phyloP scores from a whole-genome alignment of 2,113 vertebrate species.

The Martes martes region DNA sequence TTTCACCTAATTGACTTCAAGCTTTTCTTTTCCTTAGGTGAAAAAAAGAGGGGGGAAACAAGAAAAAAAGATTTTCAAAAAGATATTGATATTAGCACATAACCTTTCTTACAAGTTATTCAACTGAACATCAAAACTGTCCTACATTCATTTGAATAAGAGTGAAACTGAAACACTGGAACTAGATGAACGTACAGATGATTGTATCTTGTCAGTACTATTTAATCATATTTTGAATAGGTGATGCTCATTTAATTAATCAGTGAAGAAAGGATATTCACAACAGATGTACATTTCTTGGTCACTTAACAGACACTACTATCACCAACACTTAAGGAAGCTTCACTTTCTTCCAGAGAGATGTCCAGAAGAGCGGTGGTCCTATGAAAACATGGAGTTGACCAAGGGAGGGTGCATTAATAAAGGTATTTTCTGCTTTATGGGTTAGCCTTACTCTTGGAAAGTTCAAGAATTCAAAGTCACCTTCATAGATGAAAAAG shows the following conservation, averaged over 20 bases:
- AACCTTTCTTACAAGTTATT: background rate
- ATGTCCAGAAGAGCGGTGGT: background rate
- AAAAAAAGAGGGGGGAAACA: background rate
- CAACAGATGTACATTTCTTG: background rate
- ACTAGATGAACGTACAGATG: background rate
- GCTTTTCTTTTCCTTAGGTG: background rate
- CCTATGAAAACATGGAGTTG: background rate
- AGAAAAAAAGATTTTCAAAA: slow-evolving; percentile 24
- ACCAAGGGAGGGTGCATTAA: background rate
- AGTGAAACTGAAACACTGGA: background rate
- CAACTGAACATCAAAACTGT: background rate
- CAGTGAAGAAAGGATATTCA: background rate
- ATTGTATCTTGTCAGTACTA: background rate
- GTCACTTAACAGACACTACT: background rate
- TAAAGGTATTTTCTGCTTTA: background rate
- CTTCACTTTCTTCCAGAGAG: background rate
- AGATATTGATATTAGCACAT: background rate
- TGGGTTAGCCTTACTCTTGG: background rate
- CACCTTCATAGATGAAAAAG: background rate
- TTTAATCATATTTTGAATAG: slow-evolving; percentile 20
- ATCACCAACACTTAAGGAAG: background rate
- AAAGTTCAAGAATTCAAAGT: slow-evolving; percentile 20
- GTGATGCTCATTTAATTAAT: background rate
- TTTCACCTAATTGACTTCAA: background rate
- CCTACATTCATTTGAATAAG: background rate